These are phyloP conservation scores for Dryobota labecula DNA, from an alignment of 2,888 invertebrate species.

Conservation along the genomic window DNA sequence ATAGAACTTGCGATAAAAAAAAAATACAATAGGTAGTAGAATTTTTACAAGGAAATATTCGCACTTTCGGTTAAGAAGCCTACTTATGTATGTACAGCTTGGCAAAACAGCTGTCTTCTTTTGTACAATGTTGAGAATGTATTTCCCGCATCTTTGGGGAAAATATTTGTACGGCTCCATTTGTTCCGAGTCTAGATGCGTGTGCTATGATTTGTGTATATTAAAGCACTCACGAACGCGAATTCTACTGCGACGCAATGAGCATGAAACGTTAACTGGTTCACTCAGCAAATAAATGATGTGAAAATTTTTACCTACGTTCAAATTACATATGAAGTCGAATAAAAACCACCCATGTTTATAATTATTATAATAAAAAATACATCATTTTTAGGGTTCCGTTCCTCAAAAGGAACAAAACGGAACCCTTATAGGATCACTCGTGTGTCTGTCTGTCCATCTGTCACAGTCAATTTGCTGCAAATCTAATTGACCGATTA, in stretches of 20 bases:
- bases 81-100: background rate
- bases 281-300: conserved; percentile 20
- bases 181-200: conserved; percentile 3
- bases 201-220: conserved; percentile 8
- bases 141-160: background rate
- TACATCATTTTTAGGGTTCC: background rate
- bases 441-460: too few relatives aligned
- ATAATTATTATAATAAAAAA: conserved; percentile 15
- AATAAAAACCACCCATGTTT: conserved; percentile 11
- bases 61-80: background rate
- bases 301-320: conserved; percentile 14
- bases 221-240: background rate
- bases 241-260: conserved; percentile 16
- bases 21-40: background rate
- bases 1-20: background rate
- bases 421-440: too few relatives aligned
- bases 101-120: background rate
- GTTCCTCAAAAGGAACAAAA: too few relatives aligned
- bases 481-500: too few relatives aligned
- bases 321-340: conserved; percentile 9
- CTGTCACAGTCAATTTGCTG: too few relatives aligned
- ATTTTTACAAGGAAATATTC: background rate
- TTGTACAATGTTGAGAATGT: background rate
- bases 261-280: conserved; percentile 26
- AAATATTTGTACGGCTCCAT: conserved; percentile 7